phyloP scores from a whole-genome alignment of 2,888 invertebrate genomes.

The Arenicola marina region DNA sequence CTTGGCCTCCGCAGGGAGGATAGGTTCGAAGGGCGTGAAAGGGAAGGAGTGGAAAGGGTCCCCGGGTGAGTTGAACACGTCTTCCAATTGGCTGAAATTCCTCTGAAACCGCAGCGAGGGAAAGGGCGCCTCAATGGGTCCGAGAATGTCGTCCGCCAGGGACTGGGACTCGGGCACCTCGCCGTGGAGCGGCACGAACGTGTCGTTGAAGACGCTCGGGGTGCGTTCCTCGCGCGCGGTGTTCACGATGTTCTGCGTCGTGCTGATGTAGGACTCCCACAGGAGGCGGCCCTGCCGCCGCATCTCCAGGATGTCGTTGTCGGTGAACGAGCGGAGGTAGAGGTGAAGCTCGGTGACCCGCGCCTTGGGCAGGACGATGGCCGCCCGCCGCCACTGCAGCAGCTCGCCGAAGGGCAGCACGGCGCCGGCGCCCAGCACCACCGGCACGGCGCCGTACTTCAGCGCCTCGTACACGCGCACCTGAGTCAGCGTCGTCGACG shows the following conservation, averaged over 20 bases:
- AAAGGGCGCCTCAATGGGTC: conserved; percentile 90
- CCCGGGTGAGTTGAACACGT: conserved; percentile 42
- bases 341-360: conserved; percentile 84
- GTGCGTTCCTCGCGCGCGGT: conserved; percentile 79
- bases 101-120: conserved; percentile 83
- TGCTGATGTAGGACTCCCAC: conserved; percentile 90
- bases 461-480: conserved; percentile 86
- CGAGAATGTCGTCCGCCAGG: conserved; percentile 72
- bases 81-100: conserved; percentile 70
- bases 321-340: conserved; percentile 76
- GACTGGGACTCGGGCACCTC: conserved; percentile 36
- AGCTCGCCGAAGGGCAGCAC: conserved; percentile 80
- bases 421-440: conserved; percentile 78
- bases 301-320: conserved; percentile 68
- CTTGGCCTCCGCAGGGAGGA: conserved; percentile 89
- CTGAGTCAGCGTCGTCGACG: conserved; percentile 64
- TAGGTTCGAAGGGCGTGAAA: conserved; percentile 84
- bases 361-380: conserved; percentile 62
- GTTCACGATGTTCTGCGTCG: conserved; percentile 82
- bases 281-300: conserved; percentile 84
- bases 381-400: conserved; percentile 65
- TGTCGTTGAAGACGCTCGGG: conserved; percentile 82
- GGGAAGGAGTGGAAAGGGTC: conserved; percentile 91
- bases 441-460: conserved; percentile 86
- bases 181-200: conserved; percentile 75